Percentiles rank a stretch among this genome's conserved stretches.
Evolutionary conservation across 2,797 vertebrate genomes (phyloP).

Genomic region (Pantherophis vulpinus): DNA sequence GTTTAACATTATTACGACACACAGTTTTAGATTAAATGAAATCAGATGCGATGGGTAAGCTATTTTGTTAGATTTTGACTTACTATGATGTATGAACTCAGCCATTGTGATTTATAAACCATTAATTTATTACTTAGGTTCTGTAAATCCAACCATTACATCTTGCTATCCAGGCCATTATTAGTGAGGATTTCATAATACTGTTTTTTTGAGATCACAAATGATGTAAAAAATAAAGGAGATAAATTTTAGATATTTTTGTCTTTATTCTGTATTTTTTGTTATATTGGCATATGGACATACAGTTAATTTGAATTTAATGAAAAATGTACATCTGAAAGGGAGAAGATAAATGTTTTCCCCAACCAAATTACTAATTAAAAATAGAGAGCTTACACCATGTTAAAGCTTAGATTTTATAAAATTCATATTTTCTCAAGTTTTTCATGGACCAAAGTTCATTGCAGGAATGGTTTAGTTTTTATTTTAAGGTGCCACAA

Average conservation of each 20-base stretch:
- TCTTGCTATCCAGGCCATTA: not conserved
- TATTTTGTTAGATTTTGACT: not conserved
- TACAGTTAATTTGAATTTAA: not conserved
- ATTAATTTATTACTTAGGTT: not conserved
- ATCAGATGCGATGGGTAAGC: not conserved
- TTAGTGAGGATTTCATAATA: not conserved
- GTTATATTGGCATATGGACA: not conserved
- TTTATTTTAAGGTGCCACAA: not conserved
- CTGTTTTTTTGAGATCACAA: not conserved
- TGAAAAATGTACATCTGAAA: not conserved
- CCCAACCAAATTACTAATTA: not conserved
- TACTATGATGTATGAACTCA: not conserved
- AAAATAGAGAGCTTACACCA: not conserved
- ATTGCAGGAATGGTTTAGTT: not conserved
- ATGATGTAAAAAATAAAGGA: not conserved
- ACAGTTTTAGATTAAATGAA: slow-evolving; percentile 4
- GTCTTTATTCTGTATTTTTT: not conserved
- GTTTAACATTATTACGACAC: not conserved
- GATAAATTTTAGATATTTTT: not conserved
- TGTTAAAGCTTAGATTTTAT: not conserved
- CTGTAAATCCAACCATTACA: not conserved
- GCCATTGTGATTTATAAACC: not conserved
- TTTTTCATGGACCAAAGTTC: not conserved
- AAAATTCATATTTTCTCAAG: not conserved
- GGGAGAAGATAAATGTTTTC: not conserved